Percentiles rank a stretch among this genome's conserved stretches.
These are phyloP conservation scores for Tichodroma muraria DNA, from an alignment of 2,113 vertebrate species.

Conservation along the genomic window DNA sequence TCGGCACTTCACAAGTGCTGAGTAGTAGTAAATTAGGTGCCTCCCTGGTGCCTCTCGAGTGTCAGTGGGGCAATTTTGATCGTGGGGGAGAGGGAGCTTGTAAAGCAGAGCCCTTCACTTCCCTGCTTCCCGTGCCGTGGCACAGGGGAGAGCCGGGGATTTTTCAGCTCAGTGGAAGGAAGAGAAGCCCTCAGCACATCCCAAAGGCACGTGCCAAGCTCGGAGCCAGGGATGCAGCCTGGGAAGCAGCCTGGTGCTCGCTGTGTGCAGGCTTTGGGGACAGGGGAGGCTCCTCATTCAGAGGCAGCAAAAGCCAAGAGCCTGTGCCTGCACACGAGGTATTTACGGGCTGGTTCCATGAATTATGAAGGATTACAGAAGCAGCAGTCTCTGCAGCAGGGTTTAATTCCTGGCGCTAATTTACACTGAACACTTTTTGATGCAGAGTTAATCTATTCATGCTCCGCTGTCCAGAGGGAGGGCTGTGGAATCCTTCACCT, in stretches of 20 bases:
- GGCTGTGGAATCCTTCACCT: background rate
- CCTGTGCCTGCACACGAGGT: slow-evolving; percentile 19
- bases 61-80: background rate
- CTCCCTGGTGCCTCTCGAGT: slow-evolving; percentile 1
- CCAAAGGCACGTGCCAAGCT: fast-evolving
- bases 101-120: background rate
- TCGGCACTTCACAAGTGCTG: slow-evolving; percentile 18
- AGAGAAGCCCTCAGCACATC: background rate
- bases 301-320: background rate
- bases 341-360: slow-evolving; percentile 11
- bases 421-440: background rate
- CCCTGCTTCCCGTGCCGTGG: fast-evolving
- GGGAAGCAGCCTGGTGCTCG: background rate
- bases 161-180: background rate
- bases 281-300: background rate
- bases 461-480: background rate
- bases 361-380: slow-evolving; percentile 57
- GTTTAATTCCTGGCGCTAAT: slow-evolving; percentile 43
- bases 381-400: slow-evolving; percentile 24
- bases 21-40: slow-evolving; percentile 31
- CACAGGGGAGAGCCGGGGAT: background rate
- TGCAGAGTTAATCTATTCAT: background rate
- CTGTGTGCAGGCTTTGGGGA: background rate
- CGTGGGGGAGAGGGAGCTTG: background rate
- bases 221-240: background rate